phyloP scores from a whole-genome alignment of 2,113 vertebrate species.

The Tachuris rubrigastra region DNA sequence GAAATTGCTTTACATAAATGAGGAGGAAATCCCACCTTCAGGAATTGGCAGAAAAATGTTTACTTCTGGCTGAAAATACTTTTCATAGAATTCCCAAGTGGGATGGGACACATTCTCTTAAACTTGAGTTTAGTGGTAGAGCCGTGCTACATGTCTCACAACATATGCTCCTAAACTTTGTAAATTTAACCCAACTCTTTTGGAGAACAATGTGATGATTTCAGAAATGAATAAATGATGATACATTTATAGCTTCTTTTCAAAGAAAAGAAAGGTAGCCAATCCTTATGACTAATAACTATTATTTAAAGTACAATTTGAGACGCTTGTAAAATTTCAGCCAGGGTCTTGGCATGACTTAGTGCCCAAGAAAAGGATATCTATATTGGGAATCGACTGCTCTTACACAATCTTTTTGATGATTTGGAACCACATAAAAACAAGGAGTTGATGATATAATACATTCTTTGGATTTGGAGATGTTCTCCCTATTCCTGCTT shows the following conservation, averaged over 20 bases:
- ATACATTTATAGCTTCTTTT: slow-evolving; percentile 57
- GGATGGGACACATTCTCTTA: neutral
- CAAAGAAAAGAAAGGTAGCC: slow-evolving; percentile 64
- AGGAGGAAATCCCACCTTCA: neutral
- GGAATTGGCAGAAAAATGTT: neutral
- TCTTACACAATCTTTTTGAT: slow-evolving; percentile 51
- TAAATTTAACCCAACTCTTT: slow-evolving; percentile 19
- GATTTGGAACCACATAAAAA: slow-evolving; percentile 66
- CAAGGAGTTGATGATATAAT: slow-evolving; percentile 11
- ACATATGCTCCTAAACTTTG: neutral
- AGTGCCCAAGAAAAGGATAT: slow-evolving; percentile 38
- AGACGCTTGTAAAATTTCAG: slow-evolving; percentile 50
- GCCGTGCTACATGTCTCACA: neutral
- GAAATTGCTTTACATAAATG: neutral
- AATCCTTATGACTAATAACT: slow-evolving; percentile 61
- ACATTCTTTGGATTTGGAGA: slow-evolving; percentile 51
- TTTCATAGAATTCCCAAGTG: neutral
- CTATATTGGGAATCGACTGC: slow-evolving; percentile 23
- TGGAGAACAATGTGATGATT: slow-evolving; percentile 5
- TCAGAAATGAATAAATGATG: slow-evolving; percentile 38
- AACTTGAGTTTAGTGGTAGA: neutral
- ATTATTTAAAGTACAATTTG: slow-evolving; percentile 59
- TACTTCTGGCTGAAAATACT: neutral
- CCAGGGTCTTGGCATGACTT: slow-evolving; percentile 34
- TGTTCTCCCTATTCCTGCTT: slow-evolving; percentile 28